Base-by-base conservation (phyloP, 2,113 vertebrate species). In the Dolichotis patagonum region DNA sequence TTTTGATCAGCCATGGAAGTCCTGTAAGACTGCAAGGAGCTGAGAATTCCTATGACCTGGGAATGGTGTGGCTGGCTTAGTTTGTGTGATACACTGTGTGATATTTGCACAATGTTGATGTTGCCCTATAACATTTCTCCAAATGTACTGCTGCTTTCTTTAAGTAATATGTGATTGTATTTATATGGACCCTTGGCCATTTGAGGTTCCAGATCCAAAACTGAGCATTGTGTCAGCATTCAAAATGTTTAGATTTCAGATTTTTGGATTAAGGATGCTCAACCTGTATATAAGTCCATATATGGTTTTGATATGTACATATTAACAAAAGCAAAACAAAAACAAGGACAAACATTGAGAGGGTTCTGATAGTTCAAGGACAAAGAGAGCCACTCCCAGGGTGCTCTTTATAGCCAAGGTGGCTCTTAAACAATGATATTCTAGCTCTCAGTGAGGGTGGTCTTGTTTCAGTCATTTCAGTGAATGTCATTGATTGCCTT, bases 241-340 rank as follows among this genome's bases (percentile, higher is more conserved):
- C 54, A 94, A 16, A 83, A 41, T 13, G 26, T 56, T 54, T 65
- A 28, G 58, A 46, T 43, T 60, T 60, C n/a, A 54, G 78, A 56
- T 41, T 49, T n/a, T 73, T 41, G 43, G 86, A 26, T 43, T 49
- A 69, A 58, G 54, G 12, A 63, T 71, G 26, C 2, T 49, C 75
- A 52, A 60, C 35, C 22, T 49, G 35, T 49, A 10, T 32, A 87
- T 41, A 41, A 46, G 7, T 49, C 28, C 28, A 78, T 30, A 77
- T 17, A 46, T 7, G 24, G 62, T 60, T 30, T 62, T 38, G 41
- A 52, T 54, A 16, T n/a, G 24, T 73, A 49, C 77, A 38, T 92
- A 58, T 71, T 83, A 88, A 84, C 58, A 78, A 46, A 91, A 89
- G 52, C 60, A 94, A 85, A 94, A 89, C 56, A 46, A 54, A 95